Percentiles rank a stretch among this genome's conserved stretches.
Evolutionary conservation across 2,113 vertebrate genomes (phyloP).

Genomic region (Thinocorus orbignyianus): DNA sequence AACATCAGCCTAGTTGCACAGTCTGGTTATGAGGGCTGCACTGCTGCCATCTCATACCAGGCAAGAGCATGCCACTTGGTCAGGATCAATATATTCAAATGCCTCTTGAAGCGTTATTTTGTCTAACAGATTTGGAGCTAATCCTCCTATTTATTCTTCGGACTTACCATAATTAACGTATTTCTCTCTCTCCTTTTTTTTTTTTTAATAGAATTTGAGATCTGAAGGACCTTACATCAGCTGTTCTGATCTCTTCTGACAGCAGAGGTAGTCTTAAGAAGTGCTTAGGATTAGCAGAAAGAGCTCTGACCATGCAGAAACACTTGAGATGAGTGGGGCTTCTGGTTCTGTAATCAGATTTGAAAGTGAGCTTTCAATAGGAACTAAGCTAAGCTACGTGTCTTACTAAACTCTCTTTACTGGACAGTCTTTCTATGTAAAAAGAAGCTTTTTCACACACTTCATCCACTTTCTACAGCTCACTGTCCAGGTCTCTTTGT

Average conservation of each 20-base stretch:
- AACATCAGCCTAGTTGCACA: not conserved
- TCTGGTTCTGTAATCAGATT: constrained; percentile 3
- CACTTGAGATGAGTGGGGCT: constrained; percentile 18
- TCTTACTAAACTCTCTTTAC: not conserved
- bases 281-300: not conserved
- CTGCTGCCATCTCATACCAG: not conserved
- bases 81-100: not conserved
- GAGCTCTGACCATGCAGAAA: not conserved
- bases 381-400: not conserved
- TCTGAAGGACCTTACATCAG: not conserved
- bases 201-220: not conserved
- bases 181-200: not conserved
- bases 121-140: not conserved
- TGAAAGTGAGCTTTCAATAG: constrained; percentile 4
- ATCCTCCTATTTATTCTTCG: not conserved
- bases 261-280: not conserved
- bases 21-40: not conserved
- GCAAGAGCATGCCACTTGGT: not conserved
- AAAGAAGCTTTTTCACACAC: not conserved
- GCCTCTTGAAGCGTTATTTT: not conserved
- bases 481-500: not conserved
- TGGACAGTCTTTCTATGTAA: not conserved
- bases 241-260: not conserved
- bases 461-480: not conserved
- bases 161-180: not conserved